Evolutionary conservation across 1,140 invertebrate species (phyloP).

Genomic region (Pararge aegeria): DNA sequence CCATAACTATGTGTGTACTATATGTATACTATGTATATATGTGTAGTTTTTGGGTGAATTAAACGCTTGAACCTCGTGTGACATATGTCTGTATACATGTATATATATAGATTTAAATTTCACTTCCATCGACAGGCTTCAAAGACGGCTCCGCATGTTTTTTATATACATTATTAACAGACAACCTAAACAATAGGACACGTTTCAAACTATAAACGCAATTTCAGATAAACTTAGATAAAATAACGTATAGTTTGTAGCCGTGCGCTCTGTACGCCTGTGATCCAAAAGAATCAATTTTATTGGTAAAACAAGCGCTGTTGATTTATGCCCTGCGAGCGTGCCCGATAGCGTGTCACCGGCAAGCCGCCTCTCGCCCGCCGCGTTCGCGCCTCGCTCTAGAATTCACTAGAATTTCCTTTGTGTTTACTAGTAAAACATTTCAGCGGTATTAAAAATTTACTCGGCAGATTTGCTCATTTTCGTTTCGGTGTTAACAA

Average conservation of each 20-base stretch:
- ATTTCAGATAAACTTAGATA: background rate
- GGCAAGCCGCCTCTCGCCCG: conserved; percentile 25
- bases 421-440: conserved; percentile 41
- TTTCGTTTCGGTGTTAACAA: background rate
- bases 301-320: conserved; percentile 68
- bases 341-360: conserved; percentile 67
- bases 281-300: conserved; percentile 67
- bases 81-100: no score
- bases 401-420: conserved; percentile 67
- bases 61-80: no score
- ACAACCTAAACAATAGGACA: no score
- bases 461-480: conserved; percentile 2
- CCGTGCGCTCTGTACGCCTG: conserved; percentile 11
- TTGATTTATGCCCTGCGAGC: conserved; percentile 69
- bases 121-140: no score
- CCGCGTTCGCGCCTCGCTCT: conserved; percentile 58
- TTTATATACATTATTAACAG: no score
- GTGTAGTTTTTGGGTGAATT: no score
- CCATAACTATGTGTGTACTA: no score
- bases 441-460: conserved; percentile 25
- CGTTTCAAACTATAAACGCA: background rate
- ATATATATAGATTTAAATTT: no score
- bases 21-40: no score
- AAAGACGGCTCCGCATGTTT: no score
- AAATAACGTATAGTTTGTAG: conserved; percentile 5